phyloP scores from a whole-genome alignment of 2,797 vertebrate genomes.

The Pterois miles region DNA sequence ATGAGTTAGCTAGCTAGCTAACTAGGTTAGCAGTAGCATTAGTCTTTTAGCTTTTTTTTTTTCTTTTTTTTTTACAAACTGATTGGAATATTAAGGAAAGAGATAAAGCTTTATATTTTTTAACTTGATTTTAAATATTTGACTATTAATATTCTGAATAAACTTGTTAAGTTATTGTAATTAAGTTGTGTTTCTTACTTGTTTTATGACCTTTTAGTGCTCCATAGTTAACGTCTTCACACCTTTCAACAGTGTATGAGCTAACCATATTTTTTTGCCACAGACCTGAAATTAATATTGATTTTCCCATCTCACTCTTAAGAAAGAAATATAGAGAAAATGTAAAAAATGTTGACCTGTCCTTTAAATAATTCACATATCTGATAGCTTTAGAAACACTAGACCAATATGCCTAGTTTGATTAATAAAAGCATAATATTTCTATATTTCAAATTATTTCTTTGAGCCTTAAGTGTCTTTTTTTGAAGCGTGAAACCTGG shows the following conservation, averaged over 20 bases:
- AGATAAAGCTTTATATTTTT: not conserved
- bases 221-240: not conserved
- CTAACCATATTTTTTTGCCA: no score
- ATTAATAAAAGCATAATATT: not conserved
- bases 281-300: no score
- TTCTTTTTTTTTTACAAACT: not conserved
- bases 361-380: not conserved
- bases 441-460: no score
- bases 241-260: not conserved
- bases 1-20: not conserved
- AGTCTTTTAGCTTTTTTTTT: not conserved
- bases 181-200: not conserved
- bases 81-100: not conserved
- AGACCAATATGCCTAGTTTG: not conserved
- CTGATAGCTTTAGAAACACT: not conserved
- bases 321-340: no score
- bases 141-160: not conserved
- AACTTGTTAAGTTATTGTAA: no score
- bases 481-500: rapidly evolving
- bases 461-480: rapidly evolving
- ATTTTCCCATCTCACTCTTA: no score
- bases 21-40: not conserved
- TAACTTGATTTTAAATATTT: not conserved
- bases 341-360: not conserved
- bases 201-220: not conserved